Conservation (phyloP, 2,113 vertebrate species). For the Sisor rabdophorus region DNA sequence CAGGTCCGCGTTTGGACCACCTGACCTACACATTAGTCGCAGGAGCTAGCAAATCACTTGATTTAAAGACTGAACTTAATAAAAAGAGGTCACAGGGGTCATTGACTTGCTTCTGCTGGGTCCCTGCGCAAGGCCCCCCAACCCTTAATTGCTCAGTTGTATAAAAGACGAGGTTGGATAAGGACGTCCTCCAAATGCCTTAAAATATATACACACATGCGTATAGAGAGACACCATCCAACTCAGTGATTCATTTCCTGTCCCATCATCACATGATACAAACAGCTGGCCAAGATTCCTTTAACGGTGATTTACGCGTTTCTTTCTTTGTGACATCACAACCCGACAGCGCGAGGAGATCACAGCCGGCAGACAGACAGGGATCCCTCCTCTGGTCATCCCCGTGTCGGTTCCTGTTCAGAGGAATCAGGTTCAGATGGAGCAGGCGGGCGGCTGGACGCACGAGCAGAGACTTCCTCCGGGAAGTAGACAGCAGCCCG, state of each 20-base stretch:
- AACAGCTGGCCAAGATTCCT: neutral
- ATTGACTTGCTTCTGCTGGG: too few relatives aligned
- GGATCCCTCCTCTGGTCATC: conserved; percentile 87
- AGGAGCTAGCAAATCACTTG: too few relatives aligned
- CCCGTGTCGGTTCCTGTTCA: conserved; percentile 94
- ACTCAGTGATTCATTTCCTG: neutral
- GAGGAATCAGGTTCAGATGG: conserved; percentile 54
- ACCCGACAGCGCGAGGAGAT: conserved; percentile 52
- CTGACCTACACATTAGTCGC: too few relatives aligned
- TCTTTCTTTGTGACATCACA: neutral
- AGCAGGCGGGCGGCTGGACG: conserved; percentile 61
- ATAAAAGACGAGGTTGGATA: too few relatives aligned
- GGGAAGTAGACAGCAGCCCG: conserved; percentile 46
- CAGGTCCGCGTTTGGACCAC: too few relatives aligned
- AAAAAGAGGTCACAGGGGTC: too few relatives aligned
- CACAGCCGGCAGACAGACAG: conserved; percentile 64
- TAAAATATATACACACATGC: too few relatives aligned
- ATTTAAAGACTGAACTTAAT: too few relatives aligned
- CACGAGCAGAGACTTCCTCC: conserved; percentile 49
- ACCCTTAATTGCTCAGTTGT: too few relatives aligned
- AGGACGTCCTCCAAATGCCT: too few relatives aligned
- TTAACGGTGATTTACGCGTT: neutral
- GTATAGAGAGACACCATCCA: too few relatives aligned
- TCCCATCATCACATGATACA: neutral
- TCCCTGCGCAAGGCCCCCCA: too few relatives aligned